These are phyloP conservation scores for Spialia ferax DNA, from an alignment of 2,888 invertebrate genomes.

Conservation along the genomic window DNA sequence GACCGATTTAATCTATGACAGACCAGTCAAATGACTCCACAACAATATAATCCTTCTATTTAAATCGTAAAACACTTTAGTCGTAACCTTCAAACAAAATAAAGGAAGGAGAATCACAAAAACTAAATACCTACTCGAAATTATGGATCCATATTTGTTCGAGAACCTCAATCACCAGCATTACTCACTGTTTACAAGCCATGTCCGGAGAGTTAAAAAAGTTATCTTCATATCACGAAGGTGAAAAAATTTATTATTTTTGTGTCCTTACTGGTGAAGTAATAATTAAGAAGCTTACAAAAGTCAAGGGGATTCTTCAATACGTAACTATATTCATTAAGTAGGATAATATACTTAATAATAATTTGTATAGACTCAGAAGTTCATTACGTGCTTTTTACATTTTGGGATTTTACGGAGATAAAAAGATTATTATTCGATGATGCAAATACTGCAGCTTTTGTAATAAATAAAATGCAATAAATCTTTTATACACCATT, in stretches of 20 bases:
- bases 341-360: no score
- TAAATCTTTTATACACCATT: no score
- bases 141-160: constrained; percentile 18
- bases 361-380: no score
- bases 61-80: constrained; percentile 55
- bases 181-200: not conserved
- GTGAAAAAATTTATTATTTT: not conserved
- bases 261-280: not conserved
- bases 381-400: not conserved
- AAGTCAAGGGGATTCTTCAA: constrained; percentile 23
- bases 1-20: constrained; percentile 33
- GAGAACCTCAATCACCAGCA: constrained; percentile 9
- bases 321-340: not conserved
- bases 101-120: constrained; percentile 41
- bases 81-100: constrained; percentile 59
- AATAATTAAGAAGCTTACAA: constrained; percentile 39
- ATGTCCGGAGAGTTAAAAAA: constrained; percentile 16
- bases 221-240: not conserved
- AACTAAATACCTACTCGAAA: constrained; percentile 17
- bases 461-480: no score
- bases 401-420: not conserved
- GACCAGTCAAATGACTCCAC: constrained; percentile 56
- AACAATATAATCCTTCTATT: constrained; percentile 57
- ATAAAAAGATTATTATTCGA: no score
- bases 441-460: no score